A percentile compares a stretch with the other conserved stretches of the same genome.
phyloP scores from a whole-genome alignment of 2,113 vertebrate species.

The Microtus ochrogaster region DNA sequence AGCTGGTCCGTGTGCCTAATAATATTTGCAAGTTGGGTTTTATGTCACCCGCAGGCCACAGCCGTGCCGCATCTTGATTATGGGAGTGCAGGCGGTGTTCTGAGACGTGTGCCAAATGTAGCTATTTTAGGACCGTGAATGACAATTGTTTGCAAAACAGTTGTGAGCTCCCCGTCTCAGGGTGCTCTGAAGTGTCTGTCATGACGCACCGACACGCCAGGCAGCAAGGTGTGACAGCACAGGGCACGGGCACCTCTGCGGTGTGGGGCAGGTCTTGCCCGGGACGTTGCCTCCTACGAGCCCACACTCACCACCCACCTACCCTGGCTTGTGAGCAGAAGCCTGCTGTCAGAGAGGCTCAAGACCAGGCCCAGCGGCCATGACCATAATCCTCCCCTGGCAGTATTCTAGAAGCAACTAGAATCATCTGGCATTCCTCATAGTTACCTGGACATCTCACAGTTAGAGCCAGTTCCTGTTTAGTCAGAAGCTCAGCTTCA shows the following conservation, averaged over 20 bases:
- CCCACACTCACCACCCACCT: no score
- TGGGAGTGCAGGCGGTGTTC: constrained; percentile 20
- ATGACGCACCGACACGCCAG: no score
- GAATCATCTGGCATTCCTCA: neutral
- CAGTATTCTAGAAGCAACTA: neutral
- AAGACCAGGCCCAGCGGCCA: neutral
- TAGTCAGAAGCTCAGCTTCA: neutral
- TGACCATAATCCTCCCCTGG: neutral
- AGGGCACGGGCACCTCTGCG: neutral
- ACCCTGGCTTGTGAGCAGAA: neutral
- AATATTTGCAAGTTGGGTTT: constrained; percentile 69
- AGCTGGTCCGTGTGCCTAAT: constrained; percentile 68
- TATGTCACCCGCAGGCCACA: constrained; percentile 68
- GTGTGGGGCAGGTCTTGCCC: neutral
- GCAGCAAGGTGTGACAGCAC: neutral
- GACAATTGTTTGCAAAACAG: constrained; percentile 51
- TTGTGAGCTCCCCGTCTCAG: constrained; percentile 37
- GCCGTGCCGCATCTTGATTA: constrained; percentile 25
- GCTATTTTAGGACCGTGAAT: constrained; percentile 54
- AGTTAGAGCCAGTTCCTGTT: neutral
- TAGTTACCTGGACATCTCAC: neutral
- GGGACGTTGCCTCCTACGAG: neutral
- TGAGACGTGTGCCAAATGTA: constrained; percentile 13
- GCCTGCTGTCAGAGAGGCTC: neutral
- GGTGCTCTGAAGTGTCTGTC: neutral